Evolutionary conservation across 1,140 invertebrate genomes (phyloP).

Genomic region (Neocloeon triangulifer): DNA sequence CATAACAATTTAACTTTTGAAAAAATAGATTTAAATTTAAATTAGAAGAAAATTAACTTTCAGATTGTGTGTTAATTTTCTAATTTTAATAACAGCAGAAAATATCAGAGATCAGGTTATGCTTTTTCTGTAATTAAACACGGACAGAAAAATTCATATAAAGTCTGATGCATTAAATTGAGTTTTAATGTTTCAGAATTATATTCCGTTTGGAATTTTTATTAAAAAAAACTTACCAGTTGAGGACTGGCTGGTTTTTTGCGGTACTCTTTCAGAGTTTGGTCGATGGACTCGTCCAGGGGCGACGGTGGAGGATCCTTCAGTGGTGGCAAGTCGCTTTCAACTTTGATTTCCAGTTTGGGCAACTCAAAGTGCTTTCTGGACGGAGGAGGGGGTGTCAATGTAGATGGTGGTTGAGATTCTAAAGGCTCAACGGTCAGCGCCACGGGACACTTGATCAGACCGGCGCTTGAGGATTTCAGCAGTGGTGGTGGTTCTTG

Average conservation of each 20-base stretch:
- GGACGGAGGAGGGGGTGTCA: slow-evolving; percentile 9
- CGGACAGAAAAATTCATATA: neutral
- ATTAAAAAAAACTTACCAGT: neutral
- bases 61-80: neutral
- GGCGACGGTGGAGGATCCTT: slow-evolving; percentile 9
- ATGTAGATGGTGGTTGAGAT: slow-evolving; percentile 4
- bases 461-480: slow-evolving; percentile 17
- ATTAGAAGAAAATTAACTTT: no score
- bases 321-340: neutral
- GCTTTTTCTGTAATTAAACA: neutral
- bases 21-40: no score
- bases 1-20: no score
- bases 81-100: neutral
- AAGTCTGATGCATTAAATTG: neutral
- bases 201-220: neutral
- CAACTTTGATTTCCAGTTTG: slow-evolving; percentile 8
- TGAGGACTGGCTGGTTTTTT: neutral
- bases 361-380: slow-evolving; percentile 10
- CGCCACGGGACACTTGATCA: slow-evolving; percentile 15
- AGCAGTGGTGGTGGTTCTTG: slow-evolving; percentile 11
- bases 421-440: slow-evolving; percentile 7
- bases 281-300: slow-evolving; percentile 8
- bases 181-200: neutral
- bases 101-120: neutral
- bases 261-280: slow-evolving; percentile 7